These are phyloP conservation scores for Cataglyphis altisquamis DNA, from an alignment of 2,888 invertebrate species.

Conservation along the genomic window DNA sequence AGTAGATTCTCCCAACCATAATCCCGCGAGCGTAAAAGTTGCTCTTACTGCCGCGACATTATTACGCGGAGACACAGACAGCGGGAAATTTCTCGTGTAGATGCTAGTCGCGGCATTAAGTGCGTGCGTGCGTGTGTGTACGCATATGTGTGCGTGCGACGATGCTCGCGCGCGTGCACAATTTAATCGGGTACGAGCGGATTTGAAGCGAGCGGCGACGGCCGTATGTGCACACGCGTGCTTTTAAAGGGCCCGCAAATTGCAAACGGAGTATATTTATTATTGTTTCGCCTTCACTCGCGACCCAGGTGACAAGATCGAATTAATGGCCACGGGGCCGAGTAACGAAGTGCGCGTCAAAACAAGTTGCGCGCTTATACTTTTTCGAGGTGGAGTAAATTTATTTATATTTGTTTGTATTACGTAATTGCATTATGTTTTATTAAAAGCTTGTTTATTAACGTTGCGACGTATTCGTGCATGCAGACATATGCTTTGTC, in stretches of 20 bases:
- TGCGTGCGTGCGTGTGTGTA: not conserved
- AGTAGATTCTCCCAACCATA: constrained; percentile 51
- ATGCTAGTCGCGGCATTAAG: not conserved
- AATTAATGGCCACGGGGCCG: constrained; percentile 21
- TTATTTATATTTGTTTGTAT: constrained; percentile 14
- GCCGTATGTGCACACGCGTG: not conserved
- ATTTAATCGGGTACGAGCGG: constrained; percentile 43
- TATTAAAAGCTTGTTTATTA: not conserved
- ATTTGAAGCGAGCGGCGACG: constrained; percentile 18
- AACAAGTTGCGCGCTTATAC: constrained; percentile 22
- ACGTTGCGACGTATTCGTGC: not conserved
- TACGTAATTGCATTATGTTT: not conserved
- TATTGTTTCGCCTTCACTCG: constrained; percentile 31
- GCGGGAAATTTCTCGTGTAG: constrained; percentile 30
- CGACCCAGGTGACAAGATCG: constrained; percentile 22
- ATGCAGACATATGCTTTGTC: not conserved
- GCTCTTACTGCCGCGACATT: constrained; percentile 54
- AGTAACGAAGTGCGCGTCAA: constrained; percentile 21
- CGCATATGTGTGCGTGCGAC: not conserved
- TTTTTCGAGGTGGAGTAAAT: constrained; percentile 11
- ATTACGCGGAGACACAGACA: constrained; percentile 37
- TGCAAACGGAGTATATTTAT: constrained; percentile 32
- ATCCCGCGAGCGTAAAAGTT: constrained; percentile 55
- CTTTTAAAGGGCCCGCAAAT: constrained; percentile 46
- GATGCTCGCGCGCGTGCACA: constrained; percentile 5